Conservation (phyloP, 1,140 invertebrate genomes). For the Drusus annulatus region DNA sequence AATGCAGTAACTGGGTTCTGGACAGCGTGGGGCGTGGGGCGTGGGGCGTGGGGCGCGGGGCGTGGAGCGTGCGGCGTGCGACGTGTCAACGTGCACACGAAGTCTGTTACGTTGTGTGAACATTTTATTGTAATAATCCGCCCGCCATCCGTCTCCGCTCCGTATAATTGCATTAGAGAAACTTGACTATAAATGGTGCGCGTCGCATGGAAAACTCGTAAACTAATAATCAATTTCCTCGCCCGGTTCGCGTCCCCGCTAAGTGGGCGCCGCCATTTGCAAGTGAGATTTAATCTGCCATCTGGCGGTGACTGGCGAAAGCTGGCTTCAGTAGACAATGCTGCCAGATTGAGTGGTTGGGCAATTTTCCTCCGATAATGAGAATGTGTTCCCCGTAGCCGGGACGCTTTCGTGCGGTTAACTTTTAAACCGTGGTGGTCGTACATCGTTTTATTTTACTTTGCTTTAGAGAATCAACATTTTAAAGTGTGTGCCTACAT, state of each 20-base stretch:
- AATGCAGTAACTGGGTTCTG: too few species aligned
- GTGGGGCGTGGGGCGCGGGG: too few species aligned
- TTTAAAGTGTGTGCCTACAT: too few species aligned
- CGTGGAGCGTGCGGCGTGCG: neutral
- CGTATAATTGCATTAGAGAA: constrained; percentile 56
- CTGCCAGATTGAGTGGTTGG: constrained; percentile 43
- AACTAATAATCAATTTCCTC: constrained; percentile 56
- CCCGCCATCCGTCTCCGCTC: constrained; percentile 42
- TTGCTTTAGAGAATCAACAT: too few species aligned
- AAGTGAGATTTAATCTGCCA: constrained; percentile 54
- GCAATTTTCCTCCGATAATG: constrained; percentile 26
- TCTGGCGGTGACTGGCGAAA: constrained; percentile 38
- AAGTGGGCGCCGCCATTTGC: constrained; percentile 45
- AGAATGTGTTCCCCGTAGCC: neutral
- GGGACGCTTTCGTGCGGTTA: neutral
- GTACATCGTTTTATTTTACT: too few species aligned
- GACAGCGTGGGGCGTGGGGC: too few species aligned
- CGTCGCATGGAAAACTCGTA: constrained; percentile 43
- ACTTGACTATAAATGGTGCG: constrained; percentile 44
- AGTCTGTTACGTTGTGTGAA: neutral
- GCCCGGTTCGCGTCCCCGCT: constrained; percentile 39
- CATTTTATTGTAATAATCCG: constrained; percentile 9
- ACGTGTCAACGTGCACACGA: neutral
- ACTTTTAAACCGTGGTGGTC: too few species aligned
- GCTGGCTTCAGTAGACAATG: constrained; percentile 43